Base-by-base conservation (phyloP, 92 coral and sea anemone species). In the Palythoa grandis region DNA sequence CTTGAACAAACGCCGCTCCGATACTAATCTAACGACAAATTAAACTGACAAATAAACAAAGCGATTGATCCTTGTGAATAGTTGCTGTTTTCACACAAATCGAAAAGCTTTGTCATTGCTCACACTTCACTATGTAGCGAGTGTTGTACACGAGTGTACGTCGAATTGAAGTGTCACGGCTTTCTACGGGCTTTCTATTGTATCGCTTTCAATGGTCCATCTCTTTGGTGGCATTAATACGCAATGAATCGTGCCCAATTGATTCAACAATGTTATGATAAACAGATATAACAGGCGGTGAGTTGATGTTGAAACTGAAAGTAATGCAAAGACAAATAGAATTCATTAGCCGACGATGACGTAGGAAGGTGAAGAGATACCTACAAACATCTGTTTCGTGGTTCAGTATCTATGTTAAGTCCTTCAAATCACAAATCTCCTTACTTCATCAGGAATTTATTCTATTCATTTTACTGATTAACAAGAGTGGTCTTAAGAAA, bases 241-340 rank as follows among this genome's bases (percentile, higher is more conserved):
- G 23, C 25, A 80, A 39, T 65, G 16, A 80, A 43, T 66, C 74
- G 22, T 40, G 60, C 74, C 29, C 74, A 80, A 80, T 80, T 80
- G 11, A 40, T 69, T 69, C 14, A 24, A 69, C 74, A 12, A 29
- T 69, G 47, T 24, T 23, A 48, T 66, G 72, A 40, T 80, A 38
- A 78, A 80, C 37, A 77, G 57, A 24, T 12, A 29, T 29, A 29
- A 29, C 35, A 29, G 35, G 35, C 35, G 35, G 35, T 29, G 0
- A 29, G 35, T 52, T 66, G 40, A 4, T 66, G 74, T 63, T 79
- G 84, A 79, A 10, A 47, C 15, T 79, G 60, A 23, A 80, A 65
- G 60, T 66, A 61, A 79, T 58, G 38, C 70, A 37, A 37, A 57
- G 25, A 7, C 2, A 78, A 61, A 43, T 74, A 47, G 74, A 80